phyloP scores from a whole-genome alignment of 2,113 vertebrate genomes.

The Phyllostomus discolor region DNA sequence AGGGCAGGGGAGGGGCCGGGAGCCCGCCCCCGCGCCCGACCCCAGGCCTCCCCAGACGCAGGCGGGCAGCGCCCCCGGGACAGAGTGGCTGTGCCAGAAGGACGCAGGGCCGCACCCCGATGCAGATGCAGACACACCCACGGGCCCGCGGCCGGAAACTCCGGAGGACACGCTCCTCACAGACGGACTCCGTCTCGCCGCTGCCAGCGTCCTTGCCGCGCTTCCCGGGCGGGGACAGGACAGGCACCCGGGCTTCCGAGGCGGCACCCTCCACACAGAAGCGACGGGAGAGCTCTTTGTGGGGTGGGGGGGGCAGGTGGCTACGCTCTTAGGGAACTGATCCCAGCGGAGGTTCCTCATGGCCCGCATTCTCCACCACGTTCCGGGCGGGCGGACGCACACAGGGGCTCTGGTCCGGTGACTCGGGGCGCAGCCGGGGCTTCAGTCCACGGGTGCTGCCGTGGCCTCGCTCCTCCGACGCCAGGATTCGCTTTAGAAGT shows the following conservation, averaged over 20 bases:
- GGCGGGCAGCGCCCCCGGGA: no score
- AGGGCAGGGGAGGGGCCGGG: constrained; percentile 81
- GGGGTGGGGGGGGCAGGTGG: neutral
- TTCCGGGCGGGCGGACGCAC: neutral
- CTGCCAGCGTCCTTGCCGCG: neutral
- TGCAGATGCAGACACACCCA: no score
- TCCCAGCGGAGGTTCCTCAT: neutral
- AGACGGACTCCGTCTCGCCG: neutral
- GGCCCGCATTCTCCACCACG: neutral
- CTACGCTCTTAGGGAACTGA: neutral
- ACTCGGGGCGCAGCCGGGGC: neutral
- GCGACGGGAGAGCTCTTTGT: neutral
- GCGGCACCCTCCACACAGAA: neutral
- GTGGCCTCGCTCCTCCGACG: neutral
- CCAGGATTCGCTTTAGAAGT: neutral
- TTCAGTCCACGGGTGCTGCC: neutral
- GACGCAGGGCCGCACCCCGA: no score
- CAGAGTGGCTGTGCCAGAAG: no score
- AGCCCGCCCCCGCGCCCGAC: constrained; percentile 34
- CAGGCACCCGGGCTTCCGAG: neutral
- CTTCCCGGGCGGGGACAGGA: neutral
- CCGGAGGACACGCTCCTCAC: no score
- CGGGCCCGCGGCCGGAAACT: no score
- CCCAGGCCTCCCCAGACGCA: no score
- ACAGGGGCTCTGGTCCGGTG: neutral